Evolutionary conservation across 2,113 vertebrate genomes (phyloP).

Genomic region (Crotophaga sulcirostris): DNA sequence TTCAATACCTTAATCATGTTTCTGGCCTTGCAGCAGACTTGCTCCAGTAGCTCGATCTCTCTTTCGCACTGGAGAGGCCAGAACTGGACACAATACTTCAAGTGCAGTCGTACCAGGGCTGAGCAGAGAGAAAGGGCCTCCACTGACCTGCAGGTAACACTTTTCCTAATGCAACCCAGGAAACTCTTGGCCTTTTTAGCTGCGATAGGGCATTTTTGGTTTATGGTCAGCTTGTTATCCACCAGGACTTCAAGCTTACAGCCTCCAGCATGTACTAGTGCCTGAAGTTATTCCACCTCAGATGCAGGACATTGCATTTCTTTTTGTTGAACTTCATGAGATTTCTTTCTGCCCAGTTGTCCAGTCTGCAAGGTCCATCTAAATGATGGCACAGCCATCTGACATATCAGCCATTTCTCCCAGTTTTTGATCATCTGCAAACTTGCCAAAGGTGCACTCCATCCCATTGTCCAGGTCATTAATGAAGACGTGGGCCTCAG

Average conservation of each 20-base stretch:
- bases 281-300: not conserved
- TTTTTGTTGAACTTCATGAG: not conserved
- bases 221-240: not conserved
- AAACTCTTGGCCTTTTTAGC: not conserved
- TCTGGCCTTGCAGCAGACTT: not conserved
- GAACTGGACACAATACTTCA: not conserved
- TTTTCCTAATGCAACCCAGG: not conserved
- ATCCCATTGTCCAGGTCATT: not conserved
- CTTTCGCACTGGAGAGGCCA: not conserved
- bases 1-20: not conserved
- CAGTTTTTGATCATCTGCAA: not conserved
- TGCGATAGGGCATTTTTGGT: fast-evolving
- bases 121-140: not conserved
- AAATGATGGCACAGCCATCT: not conserved
- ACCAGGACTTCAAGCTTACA: not conserved
- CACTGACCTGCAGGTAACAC: not conserved
- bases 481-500: not conserved
- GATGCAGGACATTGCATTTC: not conserved
- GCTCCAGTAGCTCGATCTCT: not conserved
- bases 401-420: not conserved
- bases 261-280: not conserved
- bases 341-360: not conserved
- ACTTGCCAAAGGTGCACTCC: not conserved
- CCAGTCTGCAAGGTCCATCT: not conserved
- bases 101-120: not conserved